Conservation (phyloP, 2,797 vertebrate species). For the Artibeus jamaicensis region DNA sequence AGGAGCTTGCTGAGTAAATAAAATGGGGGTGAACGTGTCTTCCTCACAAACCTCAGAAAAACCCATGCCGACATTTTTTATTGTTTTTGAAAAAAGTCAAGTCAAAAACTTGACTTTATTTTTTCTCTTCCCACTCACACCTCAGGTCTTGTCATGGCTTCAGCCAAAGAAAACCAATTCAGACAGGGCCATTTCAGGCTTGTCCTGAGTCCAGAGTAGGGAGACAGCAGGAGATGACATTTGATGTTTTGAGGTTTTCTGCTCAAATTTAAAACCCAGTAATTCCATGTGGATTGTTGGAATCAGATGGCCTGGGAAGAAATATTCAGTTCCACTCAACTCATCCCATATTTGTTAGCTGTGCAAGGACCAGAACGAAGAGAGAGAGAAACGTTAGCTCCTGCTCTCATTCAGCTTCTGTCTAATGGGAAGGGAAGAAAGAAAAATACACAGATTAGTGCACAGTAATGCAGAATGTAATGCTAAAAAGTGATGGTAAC, state of each 20-base stretch:
- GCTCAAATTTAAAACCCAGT: constrained; percentile 34
- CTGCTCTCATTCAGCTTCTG: neutral
- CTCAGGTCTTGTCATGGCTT: constrained; percentile 37
- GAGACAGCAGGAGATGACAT: constrained; percentile 54
- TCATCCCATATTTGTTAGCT: neutral
- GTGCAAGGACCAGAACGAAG: neutral
- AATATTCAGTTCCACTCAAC: neutral
- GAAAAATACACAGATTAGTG: neutral
- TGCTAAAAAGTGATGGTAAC: neutral
- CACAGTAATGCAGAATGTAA: neutral
- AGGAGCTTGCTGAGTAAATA: neutral
- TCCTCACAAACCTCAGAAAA: constrained; percentile 21
- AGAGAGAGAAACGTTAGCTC: neutral
- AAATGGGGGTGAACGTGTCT: neutral
- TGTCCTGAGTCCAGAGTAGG: constrained; percentile 13
- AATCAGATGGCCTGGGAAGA: constrained; percentile 40
- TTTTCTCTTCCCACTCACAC: constrained; percentile 38
- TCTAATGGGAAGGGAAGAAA: neutral
- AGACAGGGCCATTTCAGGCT: constrained; percentile 44
- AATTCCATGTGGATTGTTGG: constrained; percentile 35
- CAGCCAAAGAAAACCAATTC: constrained; percentile 60
- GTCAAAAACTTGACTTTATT: constrained; percentile 43
- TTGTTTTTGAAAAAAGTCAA: constrained; percentile 58
- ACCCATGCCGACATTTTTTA: neutral
- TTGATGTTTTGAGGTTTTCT: constrained; percentile 59